Evolutionary conservation across 2,113 vertebrate species (phyloP).

Genomic region (Electrona antarctica): DNA sequence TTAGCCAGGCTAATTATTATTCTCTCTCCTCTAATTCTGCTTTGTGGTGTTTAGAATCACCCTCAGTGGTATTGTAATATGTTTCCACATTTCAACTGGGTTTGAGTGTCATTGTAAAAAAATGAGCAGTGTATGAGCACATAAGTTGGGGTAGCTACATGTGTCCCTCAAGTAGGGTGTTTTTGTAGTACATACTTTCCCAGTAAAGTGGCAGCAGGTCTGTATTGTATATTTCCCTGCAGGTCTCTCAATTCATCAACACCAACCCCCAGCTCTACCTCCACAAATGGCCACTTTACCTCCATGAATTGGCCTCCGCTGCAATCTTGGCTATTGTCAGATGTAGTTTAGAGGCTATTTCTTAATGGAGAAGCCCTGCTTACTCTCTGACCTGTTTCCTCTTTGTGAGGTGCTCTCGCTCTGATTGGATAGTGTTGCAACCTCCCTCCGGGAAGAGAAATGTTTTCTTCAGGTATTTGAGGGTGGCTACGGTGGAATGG

Average conservation of each 20-base stretch:
- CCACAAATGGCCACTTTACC: slow-evolving; percentile 73
- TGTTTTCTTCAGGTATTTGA: slow-evolving; percentile 53
- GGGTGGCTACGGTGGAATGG: slow-evolving; percentile 21
- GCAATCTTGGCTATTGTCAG: slow-evolving; percentile 78
- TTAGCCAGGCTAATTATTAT: too few relatives aligned
- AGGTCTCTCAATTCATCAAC: slow-evolving; percentile 53
- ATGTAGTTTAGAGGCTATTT: slow-evolving; percentile 76
- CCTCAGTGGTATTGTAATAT: not conserved
- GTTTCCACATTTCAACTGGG: too few relatives aligned
- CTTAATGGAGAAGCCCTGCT: slow-evolving; percentile 67
- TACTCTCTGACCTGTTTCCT: slow-evolving; percentile 56
- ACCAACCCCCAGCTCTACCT: slow-evolving; percentile 57
- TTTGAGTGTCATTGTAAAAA: too few relatives aligned
- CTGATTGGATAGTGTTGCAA: slow-evolving; percentile 47
- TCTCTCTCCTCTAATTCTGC: not conserved
- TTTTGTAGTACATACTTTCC: too few relatives aligned
- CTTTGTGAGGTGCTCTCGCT: slow-evolving; percentile 33
- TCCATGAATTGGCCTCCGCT: slow-evolving; percentile 77
- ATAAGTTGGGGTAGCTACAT: too few relatives aligned
- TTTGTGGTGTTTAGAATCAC: not conserved
- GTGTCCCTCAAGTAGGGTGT: too few relatives aligned
- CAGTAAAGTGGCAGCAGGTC: too few relatives aligned
- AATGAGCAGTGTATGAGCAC: too few relatives aligned
- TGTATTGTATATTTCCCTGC: slow-evolving; percentile 13
- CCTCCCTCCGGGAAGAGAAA: slow-evolving; percentile 58